These are phyloP conservation scores for Dione juno DNA, from an alignment of 2,888 invertebrate genomes.

Conservation along the genomic window DNA sequence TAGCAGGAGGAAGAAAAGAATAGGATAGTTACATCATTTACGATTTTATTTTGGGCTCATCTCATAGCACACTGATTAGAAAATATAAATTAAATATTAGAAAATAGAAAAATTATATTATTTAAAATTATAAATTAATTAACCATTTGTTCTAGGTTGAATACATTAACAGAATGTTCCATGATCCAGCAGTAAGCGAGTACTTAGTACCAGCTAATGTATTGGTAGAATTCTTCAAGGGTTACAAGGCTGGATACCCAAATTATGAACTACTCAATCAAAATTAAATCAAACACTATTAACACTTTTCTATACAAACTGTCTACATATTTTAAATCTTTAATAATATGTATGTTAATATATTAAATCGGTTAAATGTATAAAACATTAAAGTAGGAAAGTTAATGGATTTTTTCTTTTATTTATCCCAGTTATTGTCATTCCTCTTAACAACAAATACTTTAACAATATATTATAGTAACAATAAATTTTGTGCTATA, in stretches of 20 bases:
- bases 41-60: no score
- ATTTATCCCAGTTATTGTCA: background rate
- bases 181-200: conserved; percentile 85
- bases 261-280: conserved; percentile 60
- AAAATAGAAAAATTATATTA: no score
- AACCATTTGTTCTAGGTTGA: conserved; percentile 76
- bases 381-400: background rate
- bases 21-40: no score
- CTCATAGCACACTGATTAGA: no score
- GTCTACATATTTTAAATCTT: background rate
- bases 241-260: conserved; percentile 53
- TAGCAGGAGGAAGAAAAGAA: no score
- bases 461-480: no score
- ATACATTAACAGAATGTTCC: conserved; percentile 85
- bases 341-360: background rate
- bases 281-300: conserved; percentile 39
- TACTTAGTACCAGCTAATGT: conserved; percentile 83
- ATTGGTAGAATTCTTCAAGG: conserved; percentile 80
- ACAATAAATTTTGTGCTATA: no score
- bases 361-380: background rate
- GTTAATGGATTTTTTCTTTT: background rate
- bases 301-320: background rate
- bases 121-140: background rate
- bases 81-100: no score
- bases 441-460: background rate